A percentile compares a stretch with the other conserved stretches of the same genome.
These are phyloP conservation scores for Syritta pipiens DNA, from an alignment of 2,888 invertebrate species.

Conservation along the genomic window DNA sequence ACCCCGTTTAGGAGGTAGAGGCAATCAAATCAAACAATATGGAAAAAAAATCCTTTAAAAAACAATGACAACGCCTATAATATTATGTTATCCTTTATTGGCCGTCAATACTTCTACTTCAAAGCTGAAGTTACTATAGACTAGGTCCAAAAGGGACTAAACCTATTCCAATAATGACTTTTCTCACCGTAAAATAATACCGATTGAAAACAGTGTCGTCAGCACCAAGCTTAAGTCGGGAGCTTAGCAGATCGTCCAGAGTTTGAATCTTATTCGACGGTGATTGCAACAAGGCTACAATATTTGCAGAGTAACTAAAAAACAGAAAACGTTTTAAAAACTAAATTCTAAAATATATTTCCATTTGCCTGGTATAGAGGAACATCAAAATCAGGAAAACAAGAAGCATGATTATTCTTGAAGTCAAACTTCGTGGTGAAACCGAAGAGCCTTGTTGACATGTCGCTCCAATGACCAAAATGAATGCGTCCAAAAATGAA, in stretches of 20 bases:
- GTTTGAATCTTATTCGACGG: slow-evolving; percentile 85
- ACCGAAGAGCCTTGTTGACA: slow-evolving; percentile 82
- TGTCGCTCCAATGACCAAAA: slow-evolving; percentile 82
- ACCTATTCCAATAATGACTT: too few relatives aligned
- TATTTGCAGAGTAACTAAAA: slow-evolving; percentile 86
- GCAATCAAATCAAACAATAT: too few relatives aligned
- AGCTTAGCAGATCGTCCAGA: slow-evolving; percentile 83
- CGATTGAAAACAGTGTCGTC: slow-evolving; percentile 86
- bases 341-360: not conserved
- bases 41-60: too few relatives aligned
- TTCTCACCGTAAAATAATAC: slow-evolving; percentile 84
- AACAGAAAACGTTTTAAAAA: not conserved
- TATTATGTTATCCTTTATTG: too few relatives aligned
- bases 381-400: slow-evolving; percentile 84
- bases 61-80: too few relatives aligned
- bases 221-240: slow-evolving; percentile 84
- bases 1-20: too few relatives aligned
- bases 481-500: slow-evolving; percentile 80
- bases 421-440: slow-evolving; percentile 71
- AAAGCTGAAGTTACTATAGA: too few relatives aligned
- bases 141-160: too few relatives aligned
- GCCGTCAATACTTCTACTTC: too few relatives aligned
- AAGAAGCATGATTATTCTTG: slow-evolving; percentile 83
- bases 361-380: slow-evolving; percentile 81
- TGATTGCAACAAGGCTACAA: slow-evolving; percentile 87